phyloP scores from a whole-genome alignment of 2,113 vertebrate species.

The Poicephalus gulielmi region DNA sequence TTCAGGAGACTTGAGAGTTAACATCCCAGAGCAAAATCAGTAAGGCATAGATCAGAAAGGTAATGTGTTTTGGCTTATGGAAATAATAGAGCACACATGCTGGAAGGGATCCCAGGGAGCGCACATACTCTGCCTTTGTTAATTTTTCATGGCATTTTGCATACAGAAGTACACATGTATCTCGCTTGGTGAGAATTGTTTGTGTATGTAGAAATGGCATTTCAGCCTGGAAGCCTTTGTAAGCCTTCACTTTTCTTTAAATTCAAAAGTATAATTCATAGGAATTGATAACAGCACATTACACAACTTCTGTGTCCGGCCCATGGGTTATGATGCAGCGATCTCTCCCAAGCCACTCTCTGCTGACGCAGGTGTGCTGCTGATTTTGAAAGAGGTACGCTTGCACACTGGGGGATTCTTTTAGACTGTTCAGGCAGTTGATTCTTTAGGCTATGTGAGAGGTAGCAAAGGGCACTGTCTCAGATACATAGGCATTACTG shows the following conservation, averaged over 20 bases:
- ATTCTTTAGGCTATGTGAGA: background rate
- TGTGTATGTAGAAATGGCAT: background rate
- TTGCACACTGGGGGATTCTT: background rate
- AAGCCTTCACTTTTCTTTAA: slow-evolving; percentile 38
- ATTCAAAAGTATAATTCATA: background rate
- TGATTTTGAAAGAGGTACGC: background rate
- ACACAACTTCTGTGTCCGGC: background rate
- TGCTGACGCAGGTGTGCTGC: fast-evolving
- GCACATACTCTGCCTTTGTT: background rate
- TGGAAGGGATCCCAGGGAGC: slow-evolving; percentile 17
- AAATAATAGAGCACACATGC: slow-evolving; percentile 5
- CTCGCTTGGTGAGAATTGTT: background rate
- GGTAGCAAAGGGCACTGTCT: background rate
- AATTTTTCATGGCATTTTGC: slow-evolving; percentile 38
- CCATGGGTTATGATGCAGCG: fast-evolving
- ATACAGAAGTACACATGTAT: background rate
- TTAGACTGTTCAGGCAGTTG: background rate
- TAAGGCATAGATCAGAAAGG: background rate
- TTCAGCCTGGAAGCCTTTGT: slow-evolving; percentile 37
- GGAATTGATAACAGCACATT: background rate
- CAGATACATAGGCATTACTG: fast-evolving
- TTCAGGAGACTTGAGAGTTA: slow-evolving; percentile 1
- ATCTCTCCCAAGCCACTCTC: background rate
- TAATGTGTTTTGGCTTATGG: slow-evolving; percentile 17
- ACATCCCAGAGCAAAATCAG: background rate